Evolutionary conservation across 2,113 vertebrate genomes (phyloP).

Genomic region (Lontra canadensis): DNA sequence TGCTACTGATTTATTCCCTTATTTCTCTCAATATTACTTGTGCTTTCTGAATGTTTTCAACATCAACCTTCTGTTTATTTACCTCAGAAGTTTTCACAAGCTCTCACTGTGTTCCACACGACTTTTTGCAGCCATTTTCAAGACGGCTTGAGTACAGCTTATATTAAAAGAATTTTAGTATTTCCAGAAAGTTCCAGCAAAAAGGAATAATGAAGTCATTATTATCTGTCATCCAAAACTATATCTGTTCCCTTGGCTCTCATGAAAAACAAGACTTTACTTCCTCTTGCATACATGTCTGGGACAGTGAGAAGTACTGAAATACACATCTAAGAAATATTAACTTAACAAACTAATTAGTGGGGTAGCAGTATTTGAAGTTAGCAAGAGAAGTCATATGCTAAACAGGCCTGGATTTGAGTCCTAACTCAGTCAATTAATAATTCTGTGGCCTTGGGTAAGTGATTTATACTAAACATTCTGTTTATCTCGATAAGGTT

Average conservation of each 20-base stretch:
- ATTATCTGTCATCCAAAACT: background rate
- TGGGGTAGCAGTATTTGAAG: background rate
- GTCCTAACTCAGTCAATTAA: background rate
- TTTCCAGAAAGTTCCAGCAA: conserved; percentile 13
- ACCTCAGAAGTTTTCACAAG: background rate
- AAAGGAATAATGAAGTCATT: background rate
- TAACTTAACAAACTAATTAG: background rate
- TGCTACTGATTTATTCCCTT: background rate
- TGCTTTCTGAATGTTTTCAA: background rate
- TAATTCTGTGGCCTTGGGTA: background rate
- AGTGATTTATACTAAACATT: background rate
- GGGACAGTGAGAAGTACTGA: conserved; percentile 3
- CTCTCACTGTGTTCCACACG: background rate
- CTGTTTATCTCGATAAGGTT: background rate
- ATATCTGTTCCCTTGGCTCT: conserved; percentile 10
- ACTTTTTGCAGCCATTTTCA: background rate
- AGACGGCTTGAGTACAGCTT: background rate
- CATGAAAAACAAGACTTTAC: background rate
- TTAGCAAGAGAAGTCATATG: background rate
- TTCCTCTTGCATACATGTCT: background rate
- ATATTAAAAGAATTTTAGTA: background rate
- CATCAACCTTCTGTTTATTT: background rate
- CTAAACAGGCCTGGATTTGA: background rate
- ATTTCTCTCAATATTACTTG: conserved; percentile 3
- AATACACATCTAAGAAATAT: conserved; percentile 22